Conservation (phyloP, 2,113 vertebrate genomes). For the Microtus pennsylvanicus region DNA sequence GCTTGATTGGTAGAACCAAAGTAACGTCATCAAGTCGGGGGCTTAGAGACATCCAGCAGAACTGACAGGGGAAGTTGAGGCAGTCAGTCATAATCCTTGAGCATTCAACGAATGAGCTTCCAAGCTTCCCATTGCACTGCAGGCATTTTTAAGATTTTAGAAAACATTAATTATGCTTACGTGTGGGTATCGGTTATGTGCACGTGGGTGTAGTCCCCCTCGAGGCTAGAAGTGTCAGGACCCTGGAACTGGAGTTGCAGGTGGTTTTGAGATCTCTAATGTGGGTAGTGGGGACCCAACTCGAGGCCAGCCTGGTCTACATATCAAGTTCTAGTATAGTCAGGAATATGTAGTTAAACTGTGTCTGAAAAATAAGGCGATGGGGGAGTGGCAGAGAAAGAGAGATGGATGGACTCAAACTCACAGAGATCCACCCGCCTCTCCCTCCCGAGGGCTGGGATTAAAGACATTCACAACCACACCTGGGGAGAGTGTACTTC, state of each 20-base stretch:
- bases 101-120: not conserved
- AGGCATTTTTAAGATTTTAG: not conserved
- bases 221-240: not conserved
- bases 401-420: not conserved
- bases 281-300: not conserved
- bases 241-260: not conserved
- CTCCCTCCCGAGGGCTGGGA: not conserved
- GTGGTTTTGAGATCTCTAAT: not conserved
- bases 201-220: too few species aligned
- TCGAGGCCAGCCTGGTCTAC: too few species aligned
- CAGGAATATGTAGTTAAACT: too few species aligned
- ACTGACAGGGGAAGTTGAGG: not conserved
- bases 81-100: accelerated
- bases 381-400: too few species aligned
- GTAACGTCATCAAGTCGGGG: not conserved
- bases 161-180: not conserved
- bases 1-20: too few species aligned
- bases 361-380: too few species aligned
- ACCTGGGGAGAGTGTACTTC: not conserved
- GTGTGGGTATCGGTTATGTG: not conserved
- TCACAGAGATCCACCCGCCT: not conserved
- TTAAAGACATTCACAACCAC: not conserved
- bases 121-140: not conserved
- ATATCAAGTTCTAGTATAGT: too few species aligned
- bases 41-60: not conserved